Percentiles rank a stretch among this genome's conserved stretches.
Evolutionary conservation across 2,888 invertebrate species (phyloP).

Genomic region (Torymus auratus): DNA sequence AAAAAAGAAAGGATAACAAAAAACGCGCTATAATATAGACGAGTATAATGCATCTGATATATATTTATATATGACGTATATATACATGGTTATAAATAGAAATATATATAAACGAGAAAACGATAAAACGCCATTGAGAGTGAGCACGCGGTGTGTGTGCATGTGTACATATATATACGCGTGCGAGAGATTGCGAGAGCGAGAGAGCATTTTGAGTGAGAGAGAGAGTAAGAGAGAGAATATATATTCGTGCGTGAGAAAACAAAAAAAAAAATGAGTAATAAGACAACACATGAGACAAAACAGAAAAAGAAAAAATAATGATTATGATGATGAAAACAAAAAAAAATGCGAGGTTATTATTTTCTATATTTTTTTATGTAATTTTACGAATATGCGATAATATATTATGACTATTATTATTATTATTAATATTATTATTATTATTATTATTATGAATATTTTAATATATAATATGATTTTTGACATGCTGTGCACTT

Average conservation of each 20-base stretch:
- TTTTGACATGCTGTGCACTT: conserved; percentile 73
- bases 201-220: conserved; percentile 60
- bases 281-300: conserved; percentile 35
- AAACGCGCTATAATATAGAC: conserved; percentile 26
- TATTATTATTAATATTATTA: conserved; percentile 59
- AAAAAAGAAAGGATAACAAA: conserved; percentile 7
- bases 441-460: conserved; percentile 73
- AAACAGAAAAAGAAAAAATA: conserved; percentile 57
- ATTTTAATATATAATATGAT: conserved; percentile 76
- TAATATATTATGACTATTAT: conserved; percentile 64
- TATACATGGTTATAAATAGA: conserved; percentile 20
- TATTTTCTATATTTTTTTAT: conserved; percentile 77
- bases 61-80: conserved; percentile 33
- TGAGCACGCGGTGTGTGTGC: conserved; percentile 50
- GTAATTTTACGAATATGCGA: conserved; percentile 76
- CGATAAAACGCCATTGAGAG: conserved; percentile 49
- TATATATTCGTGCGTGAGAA: conserved; percentile 66
- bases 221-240: conserved; percentile 62
- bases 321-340: conserved; percentile 5
- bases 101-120: conserved; percentile 5
- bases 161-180: neutral
- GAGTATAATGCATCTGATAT: conserved; percentile 13
- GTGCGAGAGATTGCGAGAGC: conserved; percentile 53
- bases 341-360: conserved; percentile 71
- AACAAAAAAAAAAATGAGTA: conserved; percentile 20